Evolutionary conservation across 2,113 vertebrate species (phyloP), one percentile per base, ranked within the genome.

Genomic region (Sigmodon hispidus): DNA sequence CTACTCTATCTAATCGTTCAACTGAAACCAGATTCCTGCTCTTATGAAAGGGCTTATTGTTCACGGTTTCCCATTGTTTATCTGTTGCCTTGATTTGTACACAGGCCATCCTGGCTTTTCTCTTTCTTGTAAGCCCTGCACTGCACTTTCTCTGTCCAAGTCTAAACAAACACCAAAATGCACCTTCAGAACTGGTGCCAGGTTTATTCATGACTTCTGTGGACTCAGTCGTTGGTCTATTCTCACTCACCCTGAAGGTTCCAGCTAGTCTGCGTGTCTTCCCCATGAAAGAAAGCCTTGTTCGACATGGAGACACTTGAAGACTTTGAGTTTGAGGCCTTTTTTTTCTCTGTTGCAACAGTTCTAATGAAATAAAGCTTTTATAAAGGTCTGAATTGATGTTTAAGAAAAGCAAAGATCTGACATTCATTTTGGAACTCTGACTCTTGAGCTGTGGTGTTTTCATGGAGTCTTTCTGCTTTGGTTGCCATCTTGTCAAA

Each of bases 171-270:
- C 26, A 16, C 21, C n/a, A 13, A 26, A 43, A 4, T 3, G 26
- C 24, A 40, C 40, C 50, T 5, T 5, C 26, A 55, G 40, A 19
- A 21, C 8, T 7, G 55, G 57, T 11, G 29, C 36, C 29, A 59
- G 17, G 70, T 16, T 67, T 2, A 36, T 0, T 15, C 3, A 2
- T 22, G 16, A 75, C 29, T 5, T 61, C 43, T 48, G 16, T 15
- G 8, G 34, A 61, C 16, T 9, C 0, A 0, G 5, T 67, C 6
- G 0, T 11, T 69, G 57, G 29, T 36, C 16, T 9, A 9, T 2
- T 57, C 59, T 79, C n/a, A 29, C 59, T 79, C n/a, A 29, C 45
- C 40, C 45, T 34, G 5, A 40, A 40, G 13, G 7, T 65, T 65
- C 61, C 24, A 6, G 75, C 15, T 34, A 10, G 31, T 0, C 0